phyloP scores from a whole-genome alignment of 1,140 invertebrate genomes.

The Zaprionus taronus region DNA sequence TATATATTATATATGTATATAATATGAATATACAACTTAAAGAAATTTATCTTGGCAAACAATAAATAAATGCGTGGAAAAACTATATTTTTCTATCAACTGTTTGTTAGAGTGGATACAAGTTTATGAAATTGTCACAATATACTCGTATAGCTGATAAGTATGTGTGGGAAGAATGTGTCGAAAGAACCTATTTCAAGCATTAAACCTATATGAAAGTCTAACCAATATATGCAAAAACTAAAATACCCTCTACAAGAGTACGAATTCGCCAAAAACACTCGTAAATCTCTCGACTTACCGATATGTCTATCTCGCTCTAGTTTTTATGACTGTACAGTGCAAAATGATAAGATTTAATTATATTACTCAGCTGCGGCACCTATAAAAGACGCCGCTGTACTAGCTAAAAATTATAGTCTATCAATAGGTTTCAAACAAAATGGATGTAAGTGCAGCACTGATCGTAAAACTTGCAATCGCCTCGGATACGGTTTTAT shows the following conservation, averaged over 20 bases:
- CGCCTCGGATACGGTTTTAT: neutral
- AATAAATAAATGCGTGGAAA: neutral
- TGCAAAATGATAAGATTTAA: constrained; percentile 56
- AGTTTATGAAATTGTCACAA: constrained; percentile 10
- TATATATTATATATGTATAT: too few relatives aligned
- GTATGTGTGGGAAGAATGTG: too few relatives aligned
- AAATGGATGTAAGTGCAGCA: constrained; percentile 73
- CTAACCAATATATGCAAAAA: too few relatives aligned
- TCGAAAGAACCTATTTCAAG: too few relatives aligned
- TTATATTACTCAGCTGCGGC: constrained; percentile 32
- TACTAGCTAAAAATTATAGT: constrained; percentile 50
- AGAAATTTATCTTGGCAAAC: neutral
- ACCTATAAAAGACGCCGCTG: constrained; percentile 50
- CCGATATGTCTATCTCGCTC: neutral
- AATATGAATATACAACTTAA: neutral
- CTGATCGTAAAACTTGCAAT: neutral
- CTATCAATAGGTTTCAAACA: constrained; percentile 33
- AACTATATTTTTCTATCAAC: too few relatives aligned
- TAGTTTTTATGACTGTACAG: constrained; percentile 19
- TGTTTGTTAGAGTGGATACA: neutral
- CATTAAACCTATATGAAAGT: too few relatives aligned
- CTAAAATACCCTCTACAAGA: neutral
- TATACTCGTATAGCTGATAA: too few relatives aligned
- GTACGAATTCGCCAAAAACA: neutral
- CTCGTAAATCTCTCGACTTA: constrained; percentile 12